Evolutionary conservation across 2,888 invertebrate genomes (phyloP), one percentile per base, ranked within the genome.

Genomic region (Sepioteuthis lessoniana): DNA sequence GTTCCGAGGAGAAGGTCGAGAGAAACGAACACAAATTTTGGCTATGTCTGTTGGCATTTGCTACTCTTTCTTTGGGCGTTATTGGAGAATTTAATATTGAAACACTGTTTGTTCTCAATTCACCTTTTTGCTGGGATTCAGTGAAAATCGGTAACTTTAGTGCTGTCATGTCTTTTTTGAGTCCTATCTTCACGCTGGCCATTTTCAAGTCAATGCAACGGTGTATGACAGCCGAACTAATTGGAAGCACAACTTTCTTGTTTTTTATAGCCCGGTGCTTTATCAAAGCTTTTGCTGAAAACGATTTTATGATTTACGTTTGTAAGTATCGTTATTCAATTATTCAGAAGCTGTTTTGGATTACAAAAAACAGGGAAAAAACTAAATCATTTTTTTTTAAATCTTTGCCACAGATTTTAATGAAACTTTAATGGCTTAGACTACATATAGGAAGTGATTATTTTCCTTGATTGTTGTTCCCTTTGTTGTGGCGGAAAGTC

Each of bases 101-200:
- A 91, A 94, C 95, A 2, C 93, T 96, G 5, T 96, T 95, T 55
- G 94, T 95, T 35, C 93, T 96, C n/a, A 95, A 95, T 76, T 90
- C 42, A 37, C 96, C 96, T 10, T 95, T 96, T 50, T 96, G 96
- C 93, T 96, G 95, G 95, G 94, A 94, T 42, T 95, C 96, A 3
- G 94, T 95, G 0, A 94, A 95, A 90, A 93, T 96, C 38, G 95
- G 95, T n/a, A 93, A 94, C 93, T 96, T 93, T 42, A 94, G 94
- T 21, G 94, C 95, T 2, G n/a, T 94, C 28, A 94, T 94, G 55
- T 38, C 94, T 37, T 35, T 93, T 21, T 90, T 94, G 21, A 95
- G 95, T 60, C 94, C 95, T 28, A 42, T 95, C 4, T 42, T 94
- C 21, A 95, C 95, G 76, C 94, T 95, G 31, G 37, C 91, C 3